A percentile compares a stretch with the other conserved stretches of the same genome.
Conservation (phyloP, 2,113 vertebrate species). For the Campylomormyrus numenius region DNA sequence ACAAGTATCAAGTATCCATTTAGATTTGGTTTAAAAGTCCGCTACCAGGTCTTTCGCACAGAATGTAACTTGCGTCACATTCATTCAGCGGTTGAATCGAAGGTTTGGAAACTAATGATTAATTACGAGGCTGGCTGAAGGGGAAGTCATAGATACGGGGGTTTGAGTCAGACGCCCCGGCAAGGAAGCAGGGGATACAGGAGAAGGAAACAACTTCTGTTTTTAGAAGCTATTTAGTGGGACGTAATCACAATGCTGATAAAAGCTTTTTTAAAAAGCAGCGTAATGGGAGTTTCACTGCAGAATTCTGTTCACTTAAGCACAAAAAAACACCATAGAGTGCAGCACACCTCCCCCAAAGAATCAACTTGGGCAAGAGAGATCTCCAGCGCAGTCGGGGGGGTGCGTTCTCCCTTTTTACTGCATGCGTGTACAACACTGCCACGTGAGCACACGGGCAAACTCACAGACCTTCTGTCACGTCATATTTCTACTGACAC, state of each 20-base stretch:
- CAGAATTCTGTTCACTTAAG: background rate
- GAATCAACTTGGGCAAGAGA: background rate
- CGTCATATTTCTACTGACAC: background rate
- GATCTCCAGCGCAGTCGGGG: background rate
- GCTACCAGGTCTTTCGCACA: background rate
- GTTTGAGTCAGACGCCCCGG: background rate
- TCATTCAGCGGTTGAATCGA: background rate
- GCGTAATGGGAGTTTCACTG: background rate
- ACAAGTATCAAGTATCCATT: background rate
- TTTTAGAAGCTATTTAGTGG: background rate
- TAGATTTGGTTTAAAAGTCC: background rate
- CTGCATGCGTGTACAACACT: slow-evolving; percentile 9
- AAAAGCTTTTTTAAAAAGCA: background rate
- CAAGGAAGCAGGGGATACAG: background rate
- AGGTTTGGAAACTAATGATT: background rate
- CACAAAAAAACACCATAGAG: background rate
- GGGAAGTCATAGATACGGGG: background rate
- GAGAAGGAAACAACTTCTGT: background rate
- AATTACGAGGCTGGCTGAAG: background rate
- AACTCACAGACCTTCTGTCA: slow-evolving; percentile 9
- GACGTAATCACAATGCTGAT: background rate
- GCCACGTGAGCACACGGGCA: slow-evolving; percentile 16
- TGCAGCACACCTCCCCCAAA: background rate
- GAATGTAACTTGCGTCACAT: background rate
- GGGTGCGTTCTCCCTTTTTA: background rate